These are phyloP conservation scores for Adineta ricciae DNA, from an alignment of 2,888 invertebrate genomes.

Conservation along the genomic window DNA sequence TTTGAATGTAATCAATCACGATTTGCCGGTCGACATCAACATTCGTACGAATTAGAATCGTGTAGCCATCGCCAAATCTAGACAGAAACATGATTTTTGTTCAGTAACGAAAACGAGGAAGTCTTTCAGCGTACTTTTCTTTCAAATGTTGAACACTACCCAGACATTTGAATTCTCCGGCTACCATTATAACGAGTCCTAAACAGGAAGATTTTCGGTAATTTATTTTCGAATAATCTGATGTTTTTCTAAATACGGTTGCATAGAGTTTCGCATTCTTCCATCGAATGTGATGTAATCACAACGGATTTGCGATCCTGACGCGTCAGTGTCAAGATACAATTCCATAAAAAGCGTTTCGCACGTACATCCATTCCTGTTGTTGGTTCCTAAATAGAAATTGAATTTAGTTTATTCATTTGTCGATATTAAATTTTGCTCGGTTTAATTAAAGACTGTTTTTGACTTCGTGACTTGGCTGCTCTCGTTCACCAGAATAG, in stretches of 20 bases:
- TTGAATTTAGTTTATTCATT: no score
- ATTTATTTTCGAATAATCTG: no score
- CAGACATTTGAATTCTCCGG: constrained; percentile 49
- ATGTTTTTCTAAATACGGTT: background rate
- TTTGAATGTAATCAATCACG: constrained; percentile 39
- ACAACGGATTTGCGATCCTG: constrained; percentile 51
- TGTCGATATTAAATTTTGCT: no score
- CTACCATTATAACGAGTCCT: constrained; percentile 36
- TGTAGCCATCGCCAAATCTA: constrained; percentile 49
- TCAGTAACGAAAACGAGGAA: no score
- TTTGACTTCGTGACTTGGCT: no score
- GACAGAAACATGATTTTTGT: constrained; percentile 33
- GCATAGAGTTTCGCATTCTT: constrained; percentile 52
- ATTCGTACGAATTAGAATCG: constrained; percentile 40
- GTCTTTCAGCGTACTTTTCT: constrained; percentile 44
- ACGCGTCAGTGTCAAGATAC: constrained; percentile 54
- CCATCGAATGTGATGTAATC: constrained; percentile 53
- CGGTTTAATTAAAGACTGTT: no score
- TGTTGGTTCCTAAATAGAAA: background rate
- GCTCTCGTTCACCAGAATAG: no score
- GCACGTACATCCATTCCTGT: constrained; percentile 53
- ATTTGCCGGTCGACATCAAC: constrained; percentile 36
- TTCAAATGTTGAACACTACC: constrained; percentile 53
- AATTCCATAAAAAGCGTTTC: constrained; percentile 58
- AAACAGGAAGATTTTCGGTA: no score